Evolutionary conservation across 2,888 invertebrate genomes (phyloP).

Genomic region (Agrochola lychnidis): DNA sequence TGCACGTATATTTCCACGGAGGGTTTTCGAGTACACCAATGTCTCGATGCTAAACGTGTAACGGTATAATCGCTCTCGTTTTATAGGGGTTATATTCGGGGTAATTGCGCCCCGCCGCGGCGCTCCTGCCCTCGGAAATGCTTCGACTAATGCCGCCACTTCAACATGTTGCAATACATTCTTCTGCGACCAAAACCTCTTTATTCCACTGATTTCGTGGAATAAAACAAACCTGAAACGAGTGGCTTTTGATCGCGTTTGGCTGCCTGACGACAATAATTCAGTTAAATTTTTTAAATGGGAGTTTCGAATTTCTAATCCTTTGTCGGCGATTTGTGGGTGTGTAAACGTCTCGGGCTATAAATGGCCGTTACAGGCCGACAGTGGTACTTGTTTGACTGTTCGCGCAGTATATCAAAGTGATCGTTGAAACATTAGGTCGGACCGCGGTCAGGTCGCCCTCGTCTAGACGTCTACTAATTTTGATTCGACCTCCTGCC

Average conservation of each 20-base stretch:
- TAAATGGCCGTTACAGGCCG: constrained; percentile 72
- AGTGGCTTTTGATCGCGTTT: constrained; percentile 44
- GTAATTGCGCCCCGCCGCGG: constrained; percentile 78
- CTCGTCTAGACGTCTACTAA: constrained; percentile 79
- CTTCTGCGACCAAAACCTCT: constrained; percentile 62
- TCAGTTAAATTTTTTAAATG: constrained; percentile 62
- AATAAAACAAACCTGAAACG: constrained; percentile 47
- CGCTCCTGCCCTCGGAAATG: constrained; percentile 71
- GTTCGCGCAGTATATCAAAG: constrained; percentile 80
- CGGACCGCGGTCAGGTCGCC: constrained; percentile 76
- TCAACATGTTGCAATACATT: constrained; percentile 73
- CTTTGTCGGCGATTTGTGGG: constrained; percentile 71
- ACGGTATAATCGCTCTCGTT: constrained; percentile 80
- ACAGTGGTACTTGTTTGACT: constrained; percentile 75
- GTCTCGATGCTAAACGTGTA: constrained; percentile 81
- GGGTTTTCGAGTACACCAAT: constrained; percentile 78
- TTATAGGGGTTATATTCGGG: constrained; percentile 81
- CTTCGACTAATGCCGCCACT: constrained; percentile 72
- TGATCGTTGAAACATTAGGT: constrained; percentile 81
- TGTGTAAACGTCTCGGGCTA: constrained; percentile 69
- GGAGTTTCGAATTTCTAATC: constrained; percentile 71
- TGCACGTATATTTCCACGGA: constrained; percentile 77
- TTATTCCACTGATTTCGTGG: constrained; percentile 37
- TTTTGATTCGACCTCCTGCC: constrained; percentile 71
- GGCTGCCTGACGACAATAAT: constrained; percentile 48